Base-by-base conservation (phyloP, 2,888 invertebrate genomes). In the Latrodectus hesperus region DNA sequence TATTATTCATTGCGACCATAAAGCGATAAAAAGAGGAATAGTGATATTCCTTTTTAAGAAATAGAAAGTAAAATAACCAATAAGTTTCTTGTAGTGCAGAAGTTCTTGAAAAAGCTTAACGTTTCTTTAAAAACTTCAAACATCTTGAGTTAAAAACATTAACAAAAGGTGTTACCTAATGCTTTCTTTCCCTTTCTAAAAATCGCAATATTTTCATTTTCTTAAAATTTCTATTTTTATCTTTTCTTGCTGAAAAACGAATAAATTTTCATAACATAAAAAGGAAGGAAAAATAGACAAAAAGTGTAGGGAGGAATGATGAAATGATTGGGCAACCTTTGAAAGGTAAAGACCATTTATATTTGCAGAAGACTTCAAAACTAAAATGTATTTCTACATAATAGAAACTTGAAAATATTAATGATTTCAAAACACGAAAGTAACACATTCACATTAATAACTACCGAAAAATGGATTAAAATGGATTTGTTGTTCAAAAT, bases 401-500 rank as follows among this genome's bases (percentile, higher is more conserved):
- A 16, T 73, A 60, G 55, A 71, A 22, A 60, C 52, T 55, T 74
- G 73, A 51, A 73, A 81, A 73, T 74, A 81, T 74, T 81, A 81
- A 81, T 53, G 81, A 81, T 67, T 53, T 65, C 38, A 38, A 49
- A 73, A 73, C 81, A 81, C 81, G 81, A 52, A 22, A 73, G 73
- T 53, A 67, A 65, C 73, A 73, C 81, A 81, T 81, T 73, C 38
- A 65, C 67, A 73, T 74, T 81, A 81, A 81, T 81, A 81, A 81
- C 51, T 53, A 9, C 11, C 51, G n/a, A 67, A 38, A 16, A 60
- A 55, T 73, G n/a, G n/a, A 80, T 26, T 68, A 22, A 74, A 67
- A 81, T 67, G n/a, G 65, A 81, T 53, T 79, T 81, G 81, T 67
- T 67, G 73, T 74, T 81, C 26, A 51, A 67, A 74, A 74, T 73